phyloP scores from a whole-genome alignment of 2,888 invertebrate species.

The Dasypolia templi region DNA sequence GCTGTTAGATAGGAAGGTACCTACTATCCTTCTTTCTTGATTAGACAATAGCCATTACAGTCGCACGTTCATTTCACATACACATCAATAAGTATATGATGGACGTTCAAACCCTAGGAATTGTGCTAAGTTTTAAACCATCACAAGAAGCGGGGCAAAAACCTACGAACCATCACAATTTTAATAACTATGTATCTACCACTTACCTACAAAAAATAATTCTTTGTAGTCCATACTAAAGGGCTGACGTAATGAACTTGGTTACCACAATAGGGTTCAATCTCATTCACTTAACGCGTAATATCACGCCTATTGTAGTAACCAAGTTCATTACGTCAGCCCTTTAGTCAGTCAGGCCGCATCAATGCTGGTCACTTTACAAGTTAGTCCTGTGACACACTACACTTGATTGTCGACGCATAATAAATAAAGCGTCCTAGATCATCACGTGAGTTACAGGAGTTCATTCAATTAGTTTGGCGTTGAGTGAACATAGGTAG shows the following conservation, averaged over 20 bases:
- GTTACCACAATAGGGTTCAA: conserved; percentile 12
- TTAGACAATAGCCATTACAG: not conserved
- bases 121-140: not conserved
- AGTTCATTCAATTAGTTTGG: not conserved
- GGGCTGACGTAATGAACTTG: conserved; percentile 4
- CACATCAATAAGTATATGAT: no score
- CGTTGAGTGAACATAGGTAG: not conserved
- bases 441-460: not conserved
- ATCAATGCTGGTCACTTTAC: conserved; percentile 2
- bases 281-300: not conserved
- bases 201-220: not conserved
- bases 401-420: no score
- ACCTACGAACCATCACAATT: not conserved
- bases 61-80: not conserved
- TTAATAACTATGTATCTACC: not conserved
- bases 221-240: no score
- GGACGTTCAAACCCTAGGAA: not conserved
- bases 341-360: conserved; percentile 8
- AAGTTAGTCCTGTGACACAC: not conserved
- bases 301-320: no score
- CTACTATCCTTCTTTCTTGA: not conserved
- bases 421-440: not conserved
- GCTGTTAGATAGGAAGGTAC: not conserved
- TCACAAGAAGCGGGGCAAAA: not conserved
- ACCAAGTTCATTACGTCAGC: no score